Base-by-base conservation (phyloP, 1,140 invertebrate species). In the Ruditapes philippinarum region DNA sequence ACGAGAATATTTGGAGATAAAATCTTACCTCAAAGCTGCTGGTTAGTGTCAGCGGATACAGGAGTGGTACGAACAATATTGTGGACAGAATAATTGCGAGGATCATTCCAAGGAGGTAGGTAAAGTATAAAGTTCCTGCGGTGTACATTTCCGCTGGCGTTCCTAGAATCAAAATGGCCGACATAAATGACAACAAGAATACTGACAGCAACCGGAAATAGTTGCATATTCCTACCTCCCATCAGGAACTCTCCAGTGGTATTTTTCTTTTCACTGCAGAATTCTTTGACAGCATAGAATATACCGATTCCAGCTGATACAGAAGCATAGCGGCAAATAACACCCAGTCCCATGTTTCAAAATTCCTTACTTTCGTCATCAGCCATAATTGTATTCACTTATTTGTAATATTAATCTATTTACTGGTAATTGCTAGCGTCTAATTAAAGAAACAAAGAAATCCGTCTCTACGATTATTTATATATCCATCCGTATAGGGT, bases 221-320 rank as follows among this genome's bases (percentile, higher is more conserved):
- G 96, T 2, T 97, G 82, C 97, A 98, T 98, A 49, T 97, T 97
- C 88, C 97, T 96, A 92, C 98, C 97, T 0, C 97, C 98, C 36
- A 98, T 95, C 9, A 98, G 95, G 93, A 98, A 98, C 91, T 98
- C 98, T 89, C 97, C 97, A 42, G 97, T 97, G 94, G 94, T 99
- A 95, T 97, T 98, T 94, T 99, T 98, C 94, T 97, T 97, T 0
- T 97, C 97, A 28, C 97, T 5, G 31, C 28, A 42, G 11, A 4
- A 31, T 9, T 65, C 98, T 31, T 97, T 98, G 91, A 98, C 97
- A 81, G 97, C 96, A 93, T 98, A 98, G 94, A 98, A 98, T 0
- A 98, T 96, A 0, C 98, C 98, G 78, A 98, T 98, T 0, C 38
- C 91, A 81, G 97, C 97, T 2, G 94, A 95, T 12, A 95, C 60